Evolutionary conservation across 2,888 invertebrate genomes (phyloP), one percentile per base, ranked within the genome.

Genomic region (Mallateleia sp.): DNA sequence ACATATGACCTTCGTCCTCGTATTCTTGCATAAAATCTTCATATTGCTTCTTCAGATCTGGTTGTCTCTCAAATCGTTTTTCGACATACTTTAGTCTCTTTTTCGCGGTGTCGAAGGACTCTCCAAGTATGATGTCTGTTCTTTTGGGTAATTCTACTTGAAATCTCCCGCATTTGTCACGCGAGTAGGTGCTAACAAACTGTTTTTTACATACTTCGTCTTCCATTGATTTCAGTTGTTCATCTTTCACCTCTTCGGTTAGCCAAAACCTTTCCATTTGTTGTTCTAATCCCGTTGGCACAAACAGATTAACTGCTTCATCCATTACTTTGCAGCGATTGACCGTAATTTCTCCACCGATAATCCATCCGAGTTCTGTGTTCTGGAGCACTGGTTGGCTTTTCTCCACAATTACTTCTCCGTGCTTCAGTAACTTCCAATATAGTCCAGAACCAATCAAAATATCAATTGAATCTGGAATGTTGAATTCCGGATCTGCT

Each of bases 11-110:
- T 9, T 32, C 38, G 1, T 58, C 24, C 32, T 62, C 25, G 56
- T 89, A 89, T 4, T 89, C 83, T 11, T 47, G 11, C 83, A 86
- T 83, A 66, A 89, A 86, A 15, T 86, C 38, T 9, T 32, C 47
- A 22, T 89, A 88, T 20, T 72, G 38, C 20, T 38, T n/a, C 34
- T 78, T 78, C 34, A 72, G n/a, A 11, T 42, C 72, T 18, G 60
- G 47, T 28, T 71, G 58, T 60, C n/a, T 47, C 24, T 47, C 47
- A 9, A 72, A 72, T 42, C 50, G 22, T 45, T 34, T 58, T 22
- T 72, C 60, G n/a, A 72, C 24, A 34, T 28, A 6, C 24, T 28
- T 45, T 14, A 72, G 20, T 22, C 45, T 58, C 11, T 28, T 58
- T 9, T 45, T 28, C 5, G 71, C 69, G 0, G 14, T 28, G 7